Conservation (phyloP, 2,113 vertebrate genomes). For the Xenopus tropicalis region DNA sequence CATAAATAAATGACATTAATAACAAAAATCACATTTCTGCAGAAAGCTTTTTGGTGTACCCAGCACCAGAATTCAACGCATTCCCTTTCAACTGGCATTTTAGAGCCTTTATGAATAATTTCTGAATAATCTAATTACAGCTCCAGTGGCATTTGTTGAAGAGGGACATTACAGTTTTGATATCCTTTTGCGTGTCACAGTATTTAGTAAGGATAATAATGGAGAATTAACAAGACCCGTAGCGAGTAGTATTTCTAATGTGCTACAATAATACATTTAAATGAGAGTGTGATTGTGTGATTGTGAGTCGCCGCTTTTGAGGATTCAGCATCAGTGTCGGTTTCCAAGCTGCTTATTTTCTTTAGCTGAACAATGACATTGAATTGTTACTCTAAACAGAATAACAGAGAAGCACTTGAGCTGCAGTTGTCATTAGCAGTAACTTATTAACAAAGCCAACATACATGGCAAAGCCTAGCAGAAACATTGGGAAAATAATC, state of each 20-base stretch:
- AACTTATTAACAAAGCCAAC: no score
- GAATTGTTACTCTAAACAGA: neutral
- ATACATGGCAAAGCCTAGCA: no score
- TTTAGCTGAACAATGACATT: neutral
- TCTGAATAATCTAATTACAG: neutral
- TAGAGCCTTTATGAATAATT: neutral
- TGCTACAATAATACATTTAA: conserved; percentile 5
- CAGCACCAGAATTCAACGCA: neutral
- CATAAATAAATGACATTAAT: no score
- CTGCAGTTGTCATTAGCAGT: no score
- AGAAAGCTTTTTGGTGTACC: neutral
- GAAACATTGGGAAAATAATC: no score
- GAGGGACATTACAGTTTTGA: neutral
- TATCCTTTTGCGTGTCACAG: neutral
- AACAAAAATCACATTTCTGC: no score
- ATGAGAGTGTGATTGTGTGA: conserved; percentile 1
- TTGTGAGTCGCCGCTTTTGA: conserved; percentile 10
- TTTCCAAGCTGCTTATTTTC: neutral
- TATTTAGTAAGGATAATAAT: conserved; percentile 7
- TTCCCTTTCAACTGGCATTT: neutral
- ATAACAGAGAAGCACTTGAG: neutral
- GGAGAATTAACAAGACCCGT: neutral
- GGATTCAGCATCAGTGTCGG: conserved; percentile 3
- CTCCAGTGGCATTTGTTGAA: neutral
- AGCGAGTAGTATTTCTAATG: neutral